Base-by-base conservation (phyloP, 2,888 invertebrate species). In the Eupithecia dodoneata region DNA sequence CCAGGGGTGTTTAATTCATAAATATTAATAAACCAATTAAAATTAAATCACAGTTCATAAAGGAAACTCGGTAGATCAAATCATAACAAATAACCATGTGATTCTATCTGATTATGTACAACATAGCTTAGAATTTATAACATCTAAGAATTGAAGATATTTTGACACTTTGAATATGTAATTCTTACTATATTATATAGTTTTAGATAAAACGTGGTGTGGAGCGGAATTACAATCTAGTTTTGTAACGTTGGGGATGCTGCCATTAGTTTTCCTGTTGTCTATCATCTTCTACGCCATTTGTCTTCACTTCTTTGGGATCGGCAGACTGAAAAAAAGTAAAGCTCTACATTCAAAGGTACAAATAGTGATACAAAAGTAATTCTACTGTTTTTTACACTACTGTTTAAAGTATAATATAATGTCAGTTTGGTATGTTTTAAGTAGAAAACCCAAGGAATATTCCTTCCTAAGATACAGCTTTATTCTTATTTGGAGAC, bases 231-330 rank as follows among this genome's bases (percentile, higher is more conserved):
- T 89, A 86, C 83, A 79, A 78, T 85, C 85, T 89, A 86, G 85
- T 81, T 83, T 85, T 84, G 86, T 80, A 86, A 85, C 81, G 84
- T 84, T 81, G 85, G 83, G 83, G 89, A 86, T 87, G 85, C 82
- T 84, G 78, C 71, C 72, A 69, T 80, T 76, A 73, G 82, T 84
- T 90, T 81, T 94, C 93, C 82, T 92, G 93, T 87, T 92, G 94
- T 87, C 94, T 89, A 85, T 94, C 93, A 81, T 94, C 94, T 85
- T 94, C 94, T 15, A 87, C 87, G 80, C 90, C 90, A 83, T 87
- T 91, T 72, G 94, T 91, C 87, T 95, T 95, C 80, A 93, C 93
- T 82, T 94, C 95, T 83, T 94, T 94, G 74, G 94, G 93, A 77
- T 93, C 85, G 76, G 94, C 84, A 47, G 94, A 90, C 95, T 94